Evolutionary conservation across 1,140 invertebrate species (phyloP).

Genomic region (Camponotus vicinus): DNA sequence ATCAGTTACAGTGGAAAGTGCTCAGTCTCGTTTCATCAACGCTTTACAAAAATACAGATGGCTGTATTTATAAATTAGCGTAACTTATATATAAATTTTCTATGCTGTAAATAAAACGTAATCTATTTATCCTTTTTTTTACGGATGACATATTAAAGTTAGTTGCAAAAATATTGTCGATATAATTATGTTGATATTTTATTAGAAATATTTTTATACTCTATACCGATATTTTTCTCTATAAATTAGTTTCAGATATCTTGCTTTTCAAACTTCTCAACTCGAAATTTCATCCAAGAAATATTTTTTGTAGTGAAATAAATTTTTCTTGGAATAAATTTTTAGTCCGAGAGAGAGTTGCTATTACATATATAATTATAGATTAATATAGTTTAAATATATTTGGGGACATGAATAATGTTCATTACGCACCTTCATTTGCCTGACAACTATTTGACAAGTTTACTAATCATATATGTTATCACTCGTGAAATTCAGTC

Average conservation of each 20-base stretch:
- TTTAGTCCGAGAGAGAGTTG: background rate
- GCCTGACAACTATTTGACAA: conserved; percentile 6
- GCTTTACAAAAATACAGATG: background rate
- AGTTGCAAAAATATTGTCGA: background rate
- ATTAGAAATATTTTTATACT: background rate
- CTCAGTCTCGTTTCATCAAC: background rate
- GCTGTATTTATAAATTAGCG: background rate
- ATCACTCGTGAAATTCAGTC: background rate
- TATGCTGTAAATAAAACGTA: background rate
- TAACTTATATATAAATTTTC: background rate
- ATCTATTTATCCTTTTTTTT: background rate
- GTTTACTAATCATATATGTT: conserved; percentile 23
- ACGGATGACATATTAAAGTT: background rate
- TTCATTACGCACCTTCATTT: conserved; percentile 1
- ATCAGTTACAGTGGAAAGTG: background rate
- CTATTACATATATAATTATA: background rate
- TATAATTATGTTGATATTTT: background rate
- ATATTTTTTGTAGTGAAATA: background rate
- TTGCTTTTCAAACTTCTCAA: background rate
- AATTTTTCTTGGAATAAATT: background rate
- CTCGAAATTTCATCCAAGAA: background rate
- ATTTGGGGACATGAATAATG: conserved; percentile 11
- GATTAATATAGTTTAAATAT: conserved; percentile 29
- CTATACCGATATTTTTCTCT: background rate
- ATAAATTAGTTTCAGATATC: background rate